These are phyloP conservation scores for Plecotus auritus DNA, from an alignment of 2,113 vertebrate genomes.

Conservation along the genomic window DNA sequence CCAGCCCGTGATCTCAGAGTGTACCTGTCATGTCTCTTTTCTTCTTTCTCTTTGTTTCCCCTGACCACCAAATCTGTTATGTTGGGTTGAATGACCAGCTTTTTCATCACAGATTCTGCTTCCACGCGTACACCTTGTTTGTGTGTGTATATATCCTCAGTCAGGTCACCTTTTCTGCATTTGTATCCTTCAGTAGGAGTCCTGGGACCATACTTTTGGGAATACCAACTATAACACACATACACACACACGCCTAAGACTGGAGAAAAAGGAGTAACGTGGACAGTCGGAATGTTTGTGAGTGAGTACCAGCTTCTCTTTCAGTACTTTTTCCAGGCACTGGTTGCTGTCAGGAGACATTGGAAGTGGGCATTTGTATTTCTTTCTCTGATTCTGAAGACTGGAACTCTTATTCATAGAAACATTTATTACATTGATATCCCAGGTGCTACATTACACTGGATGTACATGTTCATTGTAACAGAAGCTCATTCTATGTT, in stretches of 20 bases:
- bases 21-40: neutral
- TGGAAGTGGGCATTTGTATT: neutral
- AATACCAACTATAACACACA: neutral
- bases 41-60: neutral
- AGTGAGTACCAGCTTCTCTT: neutral
- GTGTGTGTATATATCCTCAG: neutral
- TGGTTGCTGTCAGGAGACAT: neutral
- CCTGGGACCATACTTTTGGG: neutral
- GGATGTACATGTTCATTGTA: neutral
- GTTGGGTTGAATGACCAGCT: neutral
- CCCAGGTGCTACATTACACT: neutral
- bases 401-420: neutral
- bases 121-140: neutral
- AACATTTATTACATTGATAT: neutral
- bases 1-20: neutral
- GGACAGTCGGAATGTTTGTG: neutral
- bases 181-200: neutral
- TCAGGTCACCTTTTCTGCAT: neutral
- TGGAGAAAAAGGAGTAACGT: neutral
- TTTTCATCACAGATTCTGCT: neutral
- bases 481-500: neutral
- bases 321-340: neutral
- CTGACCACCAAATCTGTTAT: neutral
- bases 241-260: neutral
- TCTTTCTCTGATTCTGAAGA: constrained; percentile 2